Evolutionary conservation across 2,888 invertebrate species (phyloP).

Genomic region (Silvanus unidentatus): DNA sequence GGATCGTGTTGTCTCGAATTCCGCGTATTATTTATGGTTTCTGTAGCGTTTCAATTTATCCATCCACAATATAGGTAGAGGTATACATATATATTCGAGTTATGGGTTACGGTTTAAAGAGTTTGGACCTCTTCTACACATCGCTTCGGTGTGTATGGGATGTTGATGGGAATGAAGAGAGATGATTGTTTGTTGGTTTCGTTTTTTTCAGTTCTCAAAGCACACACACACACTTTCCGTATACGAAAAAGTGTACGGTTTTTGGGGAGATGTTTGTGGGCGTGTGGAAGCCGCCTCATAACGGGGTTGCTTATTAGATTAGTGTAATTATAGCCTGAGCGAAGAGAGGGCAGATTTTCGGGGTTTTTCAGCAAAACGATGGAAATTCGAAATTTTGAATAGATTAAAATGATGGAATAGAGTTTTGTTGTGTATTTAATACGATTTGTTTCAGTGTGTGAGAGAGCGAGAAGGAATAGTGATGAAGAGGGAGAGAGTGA

Average conservation of each 20-base stretch:
- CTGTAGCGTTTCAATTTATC: conserved; percentile 44
- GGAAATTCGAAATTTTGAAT: too few species aligned
- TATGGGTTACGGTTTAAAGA: conserved; percentile 7
- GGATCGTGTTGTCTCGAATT: conserved; percentile 42
- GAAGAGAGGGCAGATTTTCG: background rate
- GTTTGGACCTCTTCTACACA: conserved; percentile 9
- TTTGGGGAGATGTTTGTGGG: conserved; percentile 29
- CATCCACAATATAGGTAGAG: conserved; percentile 13
- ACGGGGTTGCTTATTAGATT: conserved; percentile 42
- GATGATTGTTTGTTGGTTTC: too few species aligned
- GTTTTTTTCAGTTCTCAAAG: too few species aligned
- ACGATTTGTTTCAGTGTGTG: background rate
- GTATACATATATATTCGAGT: background rate
- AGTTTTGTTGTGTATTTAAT: too few species aligned
- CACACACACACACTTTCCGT: too few species aligned
- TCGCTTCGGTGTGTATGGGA: background rate
- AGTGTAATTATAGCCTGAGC: conserved; percentile 36
- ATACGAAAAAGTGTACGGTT: background rate
- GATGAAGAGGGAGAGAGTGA: background rate
- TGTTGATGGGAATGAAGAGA: conserved; percentile 11
- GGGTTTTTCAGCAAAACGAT: too few species aligned
- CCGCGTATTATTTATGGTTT: conserved; percentile 45
- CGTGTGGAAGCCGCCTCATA: conserved; percentile 44
- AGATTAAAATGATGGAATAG: too few species aligned
- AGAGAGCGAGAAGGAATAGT: background rate